phyloP scores from a whole-genome alignment of 2,797 vertebrate genomes.

The Artibeus jamaicensis region DNA sequence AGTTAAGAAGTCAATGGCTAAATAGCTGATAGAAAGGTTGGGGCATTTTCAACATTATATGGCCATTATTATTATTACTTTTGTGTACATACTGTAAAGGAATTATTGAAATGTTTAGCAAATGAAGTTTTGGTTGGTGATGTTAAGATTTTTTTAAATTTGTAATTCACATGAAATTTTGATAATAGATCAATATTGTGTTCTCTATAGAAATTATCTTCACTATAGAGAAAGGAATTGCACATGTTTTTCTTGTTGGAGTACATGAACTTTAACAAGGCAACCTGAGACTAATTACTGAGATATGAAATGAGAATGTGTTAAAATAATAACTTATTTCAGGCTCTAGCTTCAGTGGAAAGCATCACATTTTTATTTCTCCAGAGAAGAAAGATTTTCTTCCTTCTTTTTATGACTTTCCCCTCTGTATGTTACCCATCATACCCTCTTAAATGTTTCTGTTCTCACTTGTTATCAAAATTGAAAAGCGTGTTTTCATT shows the following conservation, averaged over 20 bases:
- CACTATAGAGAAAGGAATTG: background rate
- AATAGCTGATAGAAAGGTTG: background rate
- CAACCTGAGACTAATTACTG: slow-evolving; percentile 29
- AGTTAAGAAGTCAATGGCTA: background rate
- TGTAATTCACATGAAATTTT: background rate
- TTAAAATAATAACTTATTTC: slow-evolving; percentile 47
- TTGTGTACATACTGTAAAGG: background rate
- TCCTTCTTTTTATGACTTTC: background rate
- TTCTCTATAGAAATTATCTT: slow-evolving; percentile 23
- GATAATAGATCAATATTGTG: slow-evolving; percentile 21
- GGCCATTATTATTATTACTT: background rate
- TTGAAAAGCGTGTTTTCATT: slow-evolving; percentile 55
- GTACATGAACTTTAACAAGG: slow-evolving; percentile 19
- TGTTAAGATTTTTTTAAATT: background rate
- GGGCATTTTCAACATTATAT: background rate
- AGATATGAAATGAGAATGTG: background rate
- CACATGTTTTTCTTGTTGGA: background rate
- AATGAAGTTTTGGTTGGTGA: background rate
- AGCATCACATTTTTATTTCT: slow-evolving; percentile 59
- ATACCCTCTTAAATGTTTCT: slow-evolving; percentile 47
- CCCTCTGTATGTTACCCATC: slow-evolving; percentile 17
- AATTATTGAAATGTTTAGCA: background rate
- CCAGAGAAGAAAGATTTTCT: background rate
- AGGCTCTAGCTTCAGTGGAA: background rate
- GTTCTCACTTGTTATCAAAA: slow-evolving; percentile 61